A percentile compares a stretch with the other conserved stretches of the same genome.
phyloP scores from a whole-genome alignment of 2,888 invertebrate species.

The Leptopterna dolabrata region DNA sequence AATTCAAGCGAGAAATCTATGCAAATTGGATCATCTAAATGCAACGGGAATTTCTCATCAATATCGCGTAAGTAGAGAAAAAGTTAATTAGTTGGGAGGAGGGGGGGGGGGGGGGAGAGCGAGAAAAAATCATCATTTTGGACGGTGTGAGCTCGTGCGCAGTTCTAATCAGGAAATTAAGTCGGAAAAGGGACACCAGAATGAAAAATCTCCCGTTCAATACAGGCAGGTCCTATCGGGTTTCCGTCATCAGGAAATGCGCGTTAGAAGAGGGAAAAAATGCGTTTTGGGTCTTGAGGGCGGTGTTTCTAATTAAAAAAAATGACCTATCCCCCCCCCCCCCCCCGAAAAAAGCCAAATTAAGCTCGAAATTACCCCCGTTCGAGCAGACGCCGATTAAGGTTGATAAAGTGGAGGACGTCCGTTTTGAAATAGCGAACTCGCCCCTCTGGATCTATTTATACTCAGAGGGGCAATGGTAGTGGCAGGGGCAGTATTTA shows the following conservation, averaged over 20 bases:
- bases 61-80: no score
- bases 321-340: no score
- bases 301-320: conserved; percentile 28
- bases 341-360: neutral
- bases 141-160: no score
- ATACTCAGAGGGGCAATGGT: neutral
- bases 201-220: neutral
- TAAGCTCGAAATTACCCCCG: conserved; percentile 27
- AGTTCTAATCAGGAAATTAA: neutral
- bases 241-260: no score
- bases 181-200: neutral
- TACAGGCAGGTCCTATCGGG: neutral
- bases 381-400: neutral
- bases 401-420: conserved; percentile 43
- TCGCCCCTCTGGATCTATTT: neutral
- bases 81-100: no score
- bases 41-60: neutral
- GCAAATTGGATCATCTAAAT: conserved; percentile 25
- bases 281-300: neutral
- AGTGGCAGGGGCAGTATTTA: neutral
- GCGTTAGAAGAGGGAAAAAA: neutral
- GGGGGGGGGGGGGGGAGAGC: no score
- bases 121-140: no score
- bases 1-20: neutral
- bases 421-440: conserved; percentile 36